These are phyloP conservation scores for Calyptommatus sinebrachiatus DNA, from an alignment of 2,113 vertebrate genomes.

Conservation along the genomic window DNA sequence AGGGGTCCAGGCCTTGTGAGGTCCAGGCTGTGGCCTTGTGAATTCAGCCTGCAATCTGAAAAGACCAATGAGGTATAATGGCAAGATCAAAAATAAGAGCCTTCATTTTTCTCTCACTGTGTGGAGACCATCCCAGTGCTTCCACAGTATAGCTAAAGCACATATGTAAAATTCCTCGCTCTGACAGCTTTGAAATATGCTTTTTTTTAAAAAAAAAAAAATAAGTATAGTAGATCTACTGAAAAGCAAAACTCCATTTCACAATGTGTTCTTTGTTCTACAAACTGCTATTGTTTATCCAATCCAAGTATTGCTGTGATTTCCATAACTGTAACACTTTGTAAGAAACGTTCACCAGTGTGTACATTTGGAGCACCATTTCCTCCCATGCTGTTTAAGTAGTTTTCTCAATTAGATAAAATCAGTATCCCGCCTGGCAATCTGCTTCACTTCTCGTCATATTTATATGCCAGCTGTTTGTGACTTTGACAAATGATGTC, in stretches of 20 bases:
- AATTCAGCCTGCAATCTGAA: no score
- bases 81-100: no score
- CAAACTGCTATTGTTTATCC: fast-evolving
- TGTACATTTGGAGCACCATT: neutral
- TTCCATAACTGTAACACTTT: slow-evolving; percentile 5
- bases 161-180: neutral
- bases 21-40: no score
- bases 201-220: neutral
- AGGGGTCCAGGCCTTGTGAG: no score
- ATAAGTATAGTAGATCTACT: neutral
- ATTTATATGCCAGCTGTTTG: neutral
- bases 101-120: no score
- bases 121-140: neutral
- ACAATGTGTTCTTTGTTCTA: neutral
- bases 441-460: slow-evolving; percentile 4
- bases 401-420: neutral
- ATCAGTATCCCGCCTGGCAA: neutral
- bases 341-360: neutral
- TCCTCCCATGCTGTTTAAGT: neutral
- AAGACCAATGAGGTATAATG: no score
- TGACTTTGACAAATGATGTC: neutral
- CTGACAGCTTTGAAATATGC: neutral
- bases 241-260: neutral
- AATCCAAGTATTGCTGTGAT: neutral
- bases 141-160: neutral